Conservation (phyloP, 2,888 invertebrate species). For the Eulithis prunata region DNA sequence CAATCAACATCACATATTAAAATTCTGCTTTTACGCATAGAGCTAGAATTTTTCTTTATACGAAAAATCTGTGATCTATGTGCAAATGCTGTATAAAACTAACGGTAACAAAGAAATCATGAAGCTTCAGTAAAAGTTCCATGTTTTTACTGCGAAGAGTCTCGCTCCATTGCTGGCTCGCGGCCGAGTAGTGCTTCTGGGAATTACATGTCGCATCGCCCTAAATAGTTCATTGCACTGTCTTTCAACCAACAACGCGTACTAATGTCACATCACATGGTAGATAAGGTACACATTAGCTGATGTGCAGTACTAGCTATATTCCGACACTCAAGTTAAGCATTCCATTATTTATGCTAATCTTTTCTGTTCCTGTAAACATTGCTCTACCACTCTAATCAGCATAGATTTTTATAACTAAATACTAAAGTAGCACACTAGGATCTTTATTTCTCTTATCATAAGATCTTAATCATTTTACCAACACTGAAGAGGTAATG, state of each 20-base stretch:
- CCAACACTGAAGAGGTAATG: background rate
- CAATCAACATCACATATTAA: too few relatives aligned
- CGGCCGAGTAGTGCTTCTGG: conserved; percentile 59
- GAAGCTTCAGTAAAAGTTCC: conserved; percentile 38
- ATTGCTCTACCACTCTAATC: background rate
- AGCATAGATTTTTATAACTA: background rate
- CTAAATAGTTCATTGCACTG: conserved; percentile 75
- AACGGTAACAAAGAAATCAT: conserved; percentile 15
- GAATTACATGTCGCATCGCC: conserved; percentile 66
- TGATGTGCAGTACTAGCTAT: too few relatives aligned
- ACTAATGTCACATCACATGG: background rate
- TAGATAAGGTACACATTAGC: background rate
- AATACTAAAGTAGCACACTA: background rate
- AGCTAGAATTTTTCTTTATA: background rate
- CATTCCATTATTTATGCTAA: background rate
- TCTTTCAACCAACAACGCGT: conserved; percentile 35
- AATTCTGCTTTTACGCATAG: background rate
- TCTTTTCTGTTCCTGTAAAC: background rate
- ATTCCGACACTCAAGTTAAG: too few relatives aligned
- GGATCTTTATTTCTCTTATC: conserved; percentile 1
- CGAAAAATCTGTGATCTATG: conserved; percentile 3
- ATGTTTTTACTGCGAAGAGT: conserved; percentile 38
- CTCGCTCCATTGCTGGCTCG: conserved; percentile 47
- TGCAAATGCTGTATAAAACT: conserved; percentile 5
- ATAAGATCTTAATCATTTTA: conserved; percentile 1